phyloP scores from a whole-genome alignment of 1,140 invertebrate species.

The Arion vulgaris region DNA sequence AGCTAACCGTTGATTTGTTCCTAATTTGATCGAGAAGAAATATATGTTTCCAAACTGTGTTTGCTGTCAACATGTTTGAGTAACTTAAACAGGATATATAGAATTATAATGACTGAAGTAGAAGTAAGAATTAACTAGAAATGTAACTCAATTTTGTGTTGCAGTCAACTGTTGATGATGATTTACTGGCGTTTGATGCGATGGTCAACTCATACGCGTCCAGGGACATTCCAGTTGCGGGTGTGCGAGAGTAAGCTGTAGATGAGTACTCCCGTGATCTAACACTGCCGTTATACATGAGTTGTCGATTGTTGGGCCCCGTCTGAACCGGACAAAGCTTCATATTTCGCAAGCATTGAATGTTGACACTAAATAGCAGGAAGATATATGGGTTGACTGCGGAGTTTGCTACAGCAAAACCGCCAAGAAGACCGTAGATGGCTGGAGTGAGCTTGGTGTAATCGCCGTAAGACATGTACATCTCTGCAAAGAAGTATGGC shows the following conservation, averaged over 20 bases:
- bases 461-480: slow-evolving; percentile 69
- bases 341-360: slow-evolving; percentile 48
- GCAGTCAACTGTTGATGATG: neutral
- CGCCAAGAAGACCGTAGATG: slow-evolving; percentile 62
- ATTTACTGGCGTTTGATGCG: slow-evolving; percentile 17
- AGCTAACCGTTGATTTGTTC: no score
- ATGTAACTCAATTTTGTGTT: neutral
- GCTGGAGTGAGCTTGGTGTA: slow-evolving; percentile 48
- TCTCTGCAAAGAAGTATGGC: slow-evolving; percentile 71
- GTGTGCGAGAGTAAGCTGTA: slow-evolving; percentile 40
- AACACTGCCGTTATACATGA: slow-evolving; percentile 53
- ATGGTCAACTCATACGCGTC: slow-evolving; percentile 45
- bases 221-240: slow-evolving; percentile 36
- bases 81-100: no score
- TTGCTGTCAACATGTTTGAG: no score
- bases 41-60: no score
- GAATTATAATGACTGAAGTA: no score
- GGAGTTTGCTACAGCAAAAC: slow-evolving; percentile 67
- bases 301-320: slow-evolving; percentile 41
- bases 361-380: slow-evolving; percentile 64
- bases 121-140: neutral
- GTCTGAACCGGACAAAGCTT: slow-evolving; percentile 46
- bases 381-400: slow-evolving; percentile 70
- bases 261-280: slow-evolving; percentile 52
- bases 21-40: no score